phyloP scores from a whole-genome alignment of 2,888 invertebrate species.

The Carpatolechia fugitivella region DNA sequence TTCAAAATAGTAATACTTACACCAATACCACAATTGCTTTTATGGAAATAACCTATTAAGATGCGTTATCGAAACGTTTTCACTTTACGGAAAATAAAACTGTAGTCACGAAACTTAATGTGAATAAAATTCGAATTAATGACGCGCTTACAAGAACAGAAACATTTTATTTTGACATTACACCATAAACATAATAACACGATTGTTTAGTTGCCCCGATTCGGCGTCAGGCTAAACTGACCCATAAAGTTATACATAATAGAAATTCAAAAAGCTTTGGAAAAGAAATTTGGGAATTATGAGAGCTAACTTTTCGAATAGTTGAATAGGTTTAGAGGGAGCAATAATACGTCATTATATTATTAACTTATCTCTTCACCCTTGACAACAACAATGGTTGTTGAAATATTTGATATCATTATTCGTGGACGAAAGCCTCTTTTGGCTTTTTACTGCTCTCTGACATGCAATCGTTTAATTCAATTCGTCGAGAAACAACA shows the following conservation, averaged over 20 bases:
- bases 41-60: constrained; percentile 40
- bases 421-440: constrained; percentile 53
- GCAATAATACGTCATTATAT: constrained; percentile 75
- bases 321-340: constrained; percentile 55
- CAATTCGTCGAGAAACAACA: constrained; percentile 58
- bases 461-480: constrained; percentile 74
- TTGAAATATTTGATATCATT: constrained; percentile 76
- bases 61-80: constrained; percentile 50
- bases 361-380: constrained; percentile 78
- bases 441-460: constrained; percentile 57
- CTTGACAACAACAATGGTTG: constrained; percentile 75
- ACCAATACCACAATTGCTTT: constrained; percentile 19
- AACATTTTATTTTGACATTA: constrained; percentile 73
- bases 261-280: constrained; percentile 22
- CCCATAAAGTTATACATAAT: constrained; percentile 20
- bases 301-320: constrained; percentile 48
- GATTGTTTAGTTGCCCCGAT: constrained; percentile 46
- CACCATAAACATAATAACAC: constrained; percentile 65
- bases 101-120: constrained; percentile 56
- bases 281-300: constrained; percentile 37
- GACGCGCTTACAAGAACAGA: constrained; percentile 56
- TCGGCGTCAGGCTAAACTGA: constrained; percentile 23
- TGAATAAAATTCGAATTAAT: constrained; percentile 69
- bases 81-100: constrained; percentile 44
- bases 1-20: constrained; percentile 8